Conservation (phyloP, 2,113 vertebrate species). For the Stegastes partitus region DNA sequence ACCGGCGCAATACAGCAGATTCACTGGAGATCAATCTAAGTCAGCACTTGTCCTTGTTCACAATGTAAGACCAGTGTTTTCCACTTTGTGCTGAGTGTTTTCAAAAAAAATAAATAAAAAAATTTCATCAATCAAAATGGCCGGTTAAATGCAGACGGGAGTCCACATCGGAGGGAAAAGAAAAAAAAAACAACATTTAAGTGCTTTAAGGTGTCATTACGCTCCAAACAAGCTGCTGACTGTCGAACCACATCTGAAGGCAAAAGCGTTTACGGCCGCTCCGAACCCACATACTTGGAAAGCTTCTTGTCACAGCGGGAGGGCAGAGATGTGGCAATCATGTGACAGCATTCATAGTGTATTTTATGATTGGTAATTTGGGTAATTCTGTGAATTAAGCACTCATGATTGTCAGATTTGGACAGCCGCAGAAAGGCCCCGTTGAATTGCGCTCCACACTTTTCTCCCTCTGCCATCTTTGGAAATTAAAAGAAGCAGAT, state of each 20-base stretch:
- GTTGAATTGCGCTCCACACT: no score
- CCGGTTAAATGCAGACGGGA: slow-evolving; percentile 9
- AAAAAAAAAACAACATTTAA: no score
- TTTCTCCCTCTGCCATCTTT: no score
- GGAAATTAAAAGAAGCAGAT: no score
- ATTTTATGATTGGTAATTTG: not conserved
- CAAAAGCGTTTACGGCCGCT: slow-evolving; percentile 10
- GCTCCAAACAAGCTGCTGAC: slow-evolving; percentile 1
- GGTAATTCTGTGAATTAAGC: not conserved
- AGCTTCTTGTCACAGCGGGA: not conserved
- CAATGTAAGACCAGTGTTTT: slow-evolving; percentile 1
- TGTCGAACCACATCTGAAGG: not conserved
- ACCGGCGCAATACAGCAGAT: not conserved
- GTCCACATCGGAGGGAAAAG: slow-evolving; percentile 22
- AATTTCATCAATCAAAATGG: slow-evolving; percentile 8
- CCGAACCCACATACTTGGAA: not conserved
- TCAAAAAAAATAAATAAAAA: slow-evolving; percentile 2
- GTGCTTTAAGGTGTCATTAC: slow-evolving; percentile 30
- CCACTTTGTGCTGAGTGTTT: slow-evolving; percentile 31
- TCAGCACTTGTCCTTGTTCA: slow-evolving; percentile 1
- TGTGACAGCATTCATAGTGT: not conserved
- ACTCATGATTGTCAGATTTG: not conserved
- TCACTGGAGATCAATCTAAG: not conserved
- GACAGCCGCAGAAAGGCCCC: not conserved
- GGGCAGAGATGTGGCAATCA: not conserved